Evolutionary conservation across 2,797 vertebrate genomes (phyloP).

Genomic region (Sardinella longiceps): DNA sequence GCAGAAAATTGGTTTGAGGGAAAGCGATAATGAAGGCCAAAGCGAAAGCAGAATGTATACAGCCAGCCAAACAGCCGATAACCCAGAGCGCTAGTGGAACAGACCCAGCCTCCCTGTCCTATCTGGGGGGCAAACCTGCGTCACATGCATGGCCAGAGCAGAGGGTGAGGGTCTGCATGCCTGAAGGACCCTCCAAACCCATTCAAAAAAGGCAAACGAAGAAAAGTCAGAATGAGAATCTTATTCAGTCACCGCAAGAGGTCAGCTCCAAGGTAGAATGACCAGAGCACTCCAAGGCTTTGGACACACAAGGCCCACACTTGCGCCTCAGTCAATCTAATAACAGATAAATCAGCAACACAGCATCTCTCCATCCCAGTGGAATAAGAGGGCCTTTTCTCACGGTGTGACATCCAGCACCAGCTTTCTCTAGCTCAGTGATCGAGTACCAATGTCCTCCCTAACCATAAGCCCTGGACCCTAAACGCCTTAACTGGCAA

Average conservation of each 20-base stretch:
- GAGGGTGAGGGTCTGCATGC: slow-evolving; percentile 10
- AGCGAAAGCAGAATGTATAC: slow-evolving; percentile 22
- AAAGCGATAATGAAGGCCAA: background rate
- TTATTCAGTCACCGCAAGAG: background rate
- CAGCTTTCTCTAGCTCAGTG: background rate
- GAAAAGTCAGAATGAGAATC: background rate
- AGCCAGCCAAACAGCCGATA: slow-evolving; percentile 7
- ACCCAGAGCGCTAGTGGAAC: background rate
- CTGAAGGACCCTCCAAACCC: background rate
- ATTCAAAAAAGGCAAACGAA: background rate
- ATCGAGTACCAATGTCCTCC: no score
- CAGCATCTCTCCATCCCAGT: background rate
- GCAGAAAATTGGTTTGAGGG: no score
- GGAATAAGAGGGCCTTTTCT: background rate
- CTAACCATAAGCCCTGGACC: no score
- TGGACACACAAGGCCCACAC: background rate
- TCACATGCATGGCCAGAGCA: background rate
- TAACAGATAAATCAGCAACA: background rate
- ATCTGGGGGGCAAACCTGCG: background rate
- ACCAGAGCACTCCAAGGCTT: background rate
- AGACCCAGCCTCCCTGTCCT: background rate
- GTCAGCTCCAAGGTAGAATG: background rate
- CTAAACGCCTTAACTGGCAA: no score
- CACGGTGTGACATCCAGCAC: background rate
- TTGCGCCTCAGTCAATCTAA: background rate